Percentiles rank a stretch among this genome's conserved stretches.
Evolutionary conservation across 35 echinoderm and acorn worm genomes (phyloP).

Genomic region (Apostichopus californicus): DNA sequence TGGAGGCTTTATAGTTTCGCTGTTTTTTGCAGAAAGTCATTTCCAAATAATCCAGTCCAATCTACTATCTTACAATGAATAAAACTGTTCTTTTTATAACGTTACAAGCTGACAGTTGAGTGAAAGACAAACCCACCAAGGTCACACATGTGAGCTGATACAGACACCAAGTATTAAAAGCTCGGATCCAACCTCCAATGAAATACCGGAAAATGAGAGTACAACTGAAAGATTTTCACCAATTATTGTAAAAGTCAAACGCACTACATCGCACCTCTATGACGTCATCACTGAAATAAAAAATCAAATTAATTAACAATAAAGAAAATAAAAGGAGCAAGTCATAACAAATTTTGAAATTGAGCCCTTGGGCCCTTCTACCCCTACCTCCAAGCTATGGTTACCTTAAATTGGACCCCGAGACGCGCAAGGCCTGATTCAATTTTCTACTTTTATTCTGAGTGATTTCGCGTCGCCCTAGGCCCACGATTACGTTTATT

Average conservation of each 20-base stretch:
- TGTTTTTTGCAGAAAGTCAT: too few species aligned
- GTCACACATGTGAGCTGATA: not conserved
- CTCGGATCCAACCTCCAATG: not conserved
- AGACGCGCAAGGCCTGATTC: conserved; percentile 49
- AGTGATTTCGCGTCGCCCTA: conserved; percentile 45
- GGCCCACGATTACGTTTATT: conserved; percentile 44
- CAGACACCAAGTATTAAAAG: not conserved
- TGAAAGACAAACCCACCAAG: not conserved
- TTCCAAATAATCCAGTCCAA: too few species aligned
- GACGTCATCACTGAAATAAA: conserved; percentile 41
- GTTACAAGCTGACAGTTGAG: too few species aligned
- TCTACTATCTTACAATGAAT: too few species aligned
- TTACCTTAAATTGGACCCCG: conserved; percentile 60
- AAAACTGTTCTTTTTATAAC: too few species aligned
- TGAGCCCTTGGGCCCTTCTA: conserved; percentile 38
- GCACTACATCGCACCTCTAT: conserved; percentile 37
- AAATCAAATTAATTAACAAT: conserved; percentile 65
- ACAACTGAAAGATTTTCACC: conserved; percentile 2
- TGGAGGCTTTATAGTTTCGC: too few species aligned
- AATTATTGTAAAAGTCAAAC: conserved; percentile 46
- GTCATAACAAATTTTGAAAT: conserved; percentile 58
- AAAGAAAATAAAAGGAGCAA: conserved; percentile 50
- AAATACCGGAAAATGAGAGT: not conserved
- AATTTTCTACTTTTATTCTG: conserved; percentile 50
- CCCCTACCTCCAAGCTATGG: conserved; percentile 25